Base-by-base conservation (phyloP, 2,888 invertebrate genomes). In the Xanthostigma xanthostigma region DNA sequence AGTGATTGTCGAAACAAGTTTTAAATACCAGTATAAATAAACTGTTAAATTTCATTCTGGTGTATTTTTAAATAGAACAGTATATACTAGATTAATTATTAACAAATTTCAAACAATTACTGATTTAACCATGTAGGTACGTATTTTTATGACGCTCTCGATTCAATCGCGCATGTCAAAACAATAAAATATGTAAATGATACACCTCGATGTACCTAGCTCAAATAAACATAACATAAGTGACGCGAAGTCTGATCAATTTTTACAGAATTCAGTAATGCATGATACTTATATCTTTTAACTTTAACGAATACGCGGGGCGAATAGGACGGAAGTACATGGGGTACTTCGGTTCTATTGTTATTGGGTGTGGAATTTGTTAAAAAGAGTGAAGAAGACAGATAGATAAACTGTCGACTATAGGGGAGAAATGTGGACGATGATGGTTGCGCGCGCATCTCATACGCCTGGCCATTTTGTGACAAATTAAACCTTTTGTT, bases 401-500 rank as follows among this genome's bases (percentile, higher is more conserved):
- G 27, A 27, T 27, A 27, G 27, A 27, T 27, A 27, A 27, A 27
- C 6, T 27, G 27, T 5, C 27, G 27, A 27, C 50, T 49, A 44
- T n/a, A 35, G 38, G 41, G 43, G 42, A 27, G 27, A 27, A 27
- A 27, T 27, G 27, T 27, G 27, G 27, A 27, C 27, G 27, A 27
- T 27, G 27, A 27, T 27, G 27, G n/a, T 35, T 59, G 65, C 67
- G 65, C 65, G 63, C 64, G 58, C 58, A 48, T 33, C 9, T 55
- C 53, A 52, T 52, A 55, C 56, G 47, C 44, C 50, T 62, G 59
- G 65, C 66, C 66, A 67, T 68, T 66, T 68, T 66, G 67, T 67
- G 64, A 67, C 63, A 66, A 65, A 50, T 62, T 65, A 64, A 66
- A 66, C 65, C 66, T 67, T 66, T 67, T 67, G 67, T 67, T 66